These are phyloP conservation scores for Sturnus vulgaris DNA, from an alignment of 2,113 vertebrate genomes.

Conservation along the genomic window DNA sequence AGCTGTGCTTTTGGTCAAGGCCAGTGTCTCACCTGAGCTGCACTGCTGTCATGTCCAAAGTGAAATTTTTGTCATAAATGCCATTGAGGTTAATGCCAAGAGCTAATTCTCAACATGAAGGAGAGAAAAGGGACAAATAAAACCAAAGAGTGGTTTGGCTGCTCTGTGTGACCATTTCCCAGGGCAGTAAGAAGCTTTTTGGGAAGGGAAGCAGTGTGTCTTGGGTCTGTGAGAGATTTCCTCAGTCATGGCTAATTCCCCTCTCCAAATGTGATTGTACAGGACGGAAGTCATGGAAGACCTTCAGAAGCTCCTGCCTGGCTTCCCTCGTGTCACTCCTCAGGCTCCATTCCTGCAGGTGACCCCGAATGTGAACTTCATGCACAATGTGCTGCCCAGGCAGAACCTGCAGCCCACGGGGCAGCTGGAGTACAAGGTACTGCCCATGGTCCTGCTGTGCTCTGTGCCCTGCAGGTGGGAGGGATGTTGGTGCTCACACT, in stretches of 20 bases:
- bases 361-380: slow-evolving; percentile 83
- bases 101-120: not conserved
- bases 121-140: not conserved
- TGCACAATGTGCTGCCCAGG: slow-evolving; percentile 86
- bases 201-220: rapidly evolving
- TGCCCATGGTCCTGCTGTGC: rapidly evolving
- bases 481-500: not conserved
- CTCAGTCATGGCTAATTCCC: not conserved
- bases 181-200: not conserved
- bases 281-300: slow-evolving; percentile 95
- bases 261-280: not conserved
- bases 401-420: slow-evolving; percentile 90
- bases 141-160: not conserved
- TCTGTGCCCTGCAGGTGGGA: not conserved
- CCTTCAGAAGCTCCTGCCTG: slow-evolving; percentile 90
- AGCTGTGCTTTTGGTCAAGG: not conserved
- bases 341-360: slow-evolving; percentile 88
- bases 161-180: not conserved
- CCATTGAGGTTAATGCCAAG: not conserved
- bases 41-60: not conserved
- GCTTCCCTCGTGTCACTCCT: slow-evolving; percentile 84
- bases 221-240: not conserved
- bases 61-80: not conserved
- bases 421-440: slow-evolving; percentile 98
- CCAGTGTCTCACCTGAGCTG: not conserved